Conservation (phyloP, 2,888 invertebrate genomes). For the Spialia ferax region DNA sequence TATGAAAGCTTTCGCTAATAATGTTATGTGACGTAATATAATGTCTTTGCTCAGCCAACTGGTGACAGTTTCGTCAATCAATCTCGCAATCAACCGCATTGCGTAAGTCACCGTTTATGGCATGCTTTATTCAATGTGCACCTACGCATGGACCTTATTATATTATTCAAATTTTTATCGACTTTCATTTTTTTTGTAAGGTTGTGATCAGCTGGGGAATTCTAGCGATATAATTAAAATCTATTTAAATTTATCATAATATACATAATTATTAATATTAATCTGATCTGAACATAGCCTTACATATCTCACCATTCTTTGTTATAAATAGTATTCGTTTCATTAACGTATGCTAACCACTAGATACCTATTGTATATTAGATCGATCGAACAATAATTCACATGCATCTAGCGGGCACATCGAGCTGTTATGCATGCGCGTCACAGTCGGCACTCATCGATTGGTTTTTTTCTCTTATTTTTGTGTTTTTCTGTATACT, state of each 20-base stretch:
- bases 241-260: too few relatives aligned
- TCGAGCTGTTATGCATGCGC: slow-evolving; percentile 51
- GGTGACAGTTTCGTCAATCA: slow-evolving; percentile 96
- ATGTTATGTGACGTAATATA: slow-evolving; percentile 81
- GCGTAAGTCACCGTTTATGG: slow-evolving; percentile 91
- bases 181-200: slow-evolving; percentile 42
- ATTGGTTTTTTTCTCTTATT: slow-evolving; percentile 54
- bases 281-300: slow-evolving; percentile 53
- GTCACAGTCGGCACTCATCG: slow-evolving; percentile 44
- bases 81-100: slow-evolving; percentile 96
- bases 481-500: slow-evolving; percentile 54
- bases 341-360: slow-evolving; percentile 37
- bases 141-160: slow-evolving; percentile 72
- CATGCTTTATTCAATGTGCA: slow-evolving; percentile 53
- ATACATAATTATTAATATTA: too few relatives aligned
- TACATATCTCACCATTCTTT: slow-evolving; percentile 39
- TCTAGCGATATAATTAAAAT: not conserved
- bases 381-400: slow-evolving; percentile 31
- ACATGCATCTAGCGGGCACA: slow-evolving; percentile 46
- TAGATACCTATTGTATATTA: slow-evolving; percentile 38
- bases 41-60: slow-evolving; percentile 93
- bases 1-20: slow-evolving; percentile 69
- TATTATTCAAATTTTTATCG: slow-evolving; percentile 52
- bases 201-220: slow-evolving; percentile 49
- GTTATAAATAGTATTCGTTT: slow-evolving; percentile 43